phyloP scores from a whole-genome alignment of 2,797 vertebrate species.

The Peromyscus attwateri region DNA sequence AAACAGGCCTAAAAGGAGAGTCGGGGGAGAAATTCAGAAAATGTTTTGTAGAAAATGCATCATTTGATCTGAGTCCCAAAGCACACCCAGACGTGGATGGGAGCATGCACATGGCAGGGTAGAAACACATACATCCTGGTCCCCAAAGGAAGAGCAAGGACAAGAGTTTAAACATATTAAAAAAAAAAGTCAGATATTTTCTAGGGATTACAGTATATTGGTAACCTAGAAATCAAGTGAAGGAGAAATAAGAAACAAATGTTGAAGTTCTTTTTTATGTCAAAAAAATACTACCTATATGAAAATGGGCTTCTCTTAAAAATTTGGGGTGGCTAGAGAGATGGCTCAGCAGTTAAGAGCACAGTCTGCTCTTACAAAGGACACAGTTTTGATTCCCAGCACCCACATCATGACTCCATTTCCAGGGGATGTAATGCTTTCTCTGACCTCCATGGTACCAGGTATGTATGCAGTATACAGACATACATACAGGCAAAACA shows the following conservation, averaged over 20 bases:
- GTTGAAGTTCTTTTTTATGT: background rate
- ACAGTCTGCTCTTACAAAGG: background rate
- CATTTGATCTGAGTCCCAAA: background rate
- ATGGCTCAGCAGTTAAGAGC: background rate
- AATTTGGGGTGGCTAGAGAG: background rate
- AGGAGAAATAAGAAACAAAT: slow-evolving; percentile 31
- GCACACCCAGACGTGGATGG: background rate
- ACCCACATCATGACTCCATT: too few relatives aligned
- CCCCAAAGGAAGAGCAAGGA: background rate
- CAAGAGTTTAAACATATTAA: background rate
- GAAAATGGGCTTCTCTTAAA: background rate
- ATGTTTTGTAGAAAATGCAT: background rate
- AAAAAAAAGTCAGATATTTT: background rate
- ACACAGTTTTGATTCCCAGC: background rate
- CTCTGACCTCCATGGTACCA: background rate
- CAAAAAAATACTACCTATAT: background rate
- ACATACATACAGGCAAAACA: background rate
- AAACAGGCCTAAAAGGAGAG: slow-evolving; percentile 9
- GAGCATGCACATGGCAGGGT: background rate
- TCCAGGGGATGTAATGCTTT: too few relatives aligned
- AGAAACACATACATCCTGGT: background rate
- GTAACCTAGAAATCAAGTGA: background rate
- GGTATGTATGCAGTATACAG: background rate
- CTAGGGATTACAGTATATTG: background rate
- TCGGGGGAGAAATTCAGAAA: slow-evolving; percentile 45